These are phyloP conservation scores for Ypsolopha scabrella DNA, from an alignment of 2,888 invertebrate species.

Conservation along the genomic window DNA sequence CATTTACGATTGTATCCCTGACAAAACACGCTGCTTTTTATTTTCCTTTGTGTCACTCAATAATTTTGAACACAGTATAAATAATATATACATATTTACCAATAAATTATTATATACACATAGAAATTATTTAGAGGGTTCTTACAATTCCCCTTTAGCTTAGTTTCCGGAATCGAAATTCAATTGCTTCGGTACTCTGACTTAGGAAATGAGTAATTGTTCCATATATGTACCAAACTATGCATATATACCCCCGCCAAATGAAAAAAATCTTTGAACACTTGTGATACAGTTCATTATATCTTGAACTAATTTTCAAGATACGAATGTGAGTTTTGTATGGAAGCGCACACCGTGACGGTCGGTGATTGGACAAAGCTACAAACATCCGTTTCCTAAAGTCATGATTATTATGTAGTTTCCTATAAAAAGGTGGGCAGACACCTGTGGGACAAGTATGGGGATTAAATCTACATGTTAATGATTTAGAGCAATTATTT, in stretches of 20 bases:
- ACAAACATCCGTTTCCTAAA: conserved; percentile 55
- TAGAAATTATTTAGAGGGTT: too few species aligned
- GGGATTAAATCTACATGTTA: not conserved
- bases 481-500: not conserved
- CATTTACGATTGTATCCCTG: too few species aligned
- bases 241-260: too few species aligned
- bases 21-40: too few species aligned
- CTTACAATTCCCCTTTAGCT: not conserved
- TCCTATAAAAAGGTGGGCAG: not conserved
- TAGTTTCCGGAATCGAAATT: not conserved
- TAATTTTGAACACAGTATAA: too few species aligned
- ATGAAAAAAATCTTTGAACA: too few species aligned
- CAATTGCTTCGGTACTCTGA: not conserved
- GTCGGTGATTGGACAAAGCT: conserved; percentile 35
- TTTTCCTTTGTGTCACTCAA: too few species aligned
- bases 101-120: too few species aligned
- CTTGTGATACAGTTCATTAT: too few species aligned
- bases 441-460: not conserved
- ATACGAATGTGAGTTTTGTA: not conserved
- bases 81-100: too few species aligned
- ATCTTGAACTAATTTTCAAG: not conserved
- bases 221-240: too few species aligned
- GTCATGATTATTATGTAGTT: conserved; percentile 28
- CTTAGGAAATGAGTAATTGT: conserved; percentile 2
- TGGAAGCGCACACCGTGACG: conserved; percentile 26